Evolutionary conservation across 2,888 invertebrate species (phyloP), one percentile per base, ranked within the genome.

Genomic region (Seira musarum): DNA sequence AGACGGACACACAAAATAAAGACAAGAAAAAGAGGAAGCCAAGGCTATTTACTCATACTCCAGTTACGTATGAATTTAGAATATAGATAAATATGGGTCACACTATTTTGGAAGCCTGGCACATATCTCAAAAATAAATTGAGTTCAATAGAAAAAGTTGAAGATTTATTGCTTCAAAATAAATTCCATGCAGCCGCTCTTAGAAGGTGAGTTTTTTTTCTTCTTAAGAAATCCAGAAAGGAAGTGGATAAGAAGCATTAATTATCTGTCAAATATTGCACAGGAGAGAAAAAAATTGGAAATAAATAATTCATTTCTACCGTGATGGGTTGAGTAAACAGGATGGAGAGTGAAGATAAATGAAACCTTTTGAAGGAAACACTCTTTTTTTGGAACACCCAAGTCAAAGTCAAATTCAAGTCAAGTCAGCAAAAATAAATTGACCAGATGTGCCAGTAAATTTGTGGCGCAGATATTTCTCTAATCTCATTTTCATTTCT

Each of bases 331-430:
- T 61, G 53, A 53, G 53, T 63, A 10, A 17, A 60, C 22, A 61
- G 40, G 30, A 19, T 15, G 61, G 63, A n/a, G n/a, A n/a, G n/a
- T n/a, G n/a, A 17, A 71, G 57, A 40, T 30, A 21, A n/a, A 30
- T 71, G 57, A 6, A 71, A 40, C 61, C 21, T 71, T 71, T 61
- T 71, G 40, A 61, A 61, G 22, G 69, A 69, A 8, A 69, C 71
- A 40, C 40, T 40, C 13, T 8, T 25, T 57, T 57, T 17, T 71
- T 61, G 21, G 71, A 53, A 63, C 71, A 57, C 35, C 57, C 57
- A 35, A 57, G n/a, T n/a, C n/a, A n/a, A n/a, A n/a, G n/a, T n/a
- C n/a, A n/a, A n/a, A n/a, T n/a, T n/a, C n/a, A n/a, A 71, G 61
- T 71, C 71, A 24, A 71, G 17, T 40, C 40, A 40, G 40, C 40